These are phyloP conservation scores for Zapornia atra DNA, from an alignment of 2,113 vertebrate genomes.

Conservation along the genomic window DNA sequence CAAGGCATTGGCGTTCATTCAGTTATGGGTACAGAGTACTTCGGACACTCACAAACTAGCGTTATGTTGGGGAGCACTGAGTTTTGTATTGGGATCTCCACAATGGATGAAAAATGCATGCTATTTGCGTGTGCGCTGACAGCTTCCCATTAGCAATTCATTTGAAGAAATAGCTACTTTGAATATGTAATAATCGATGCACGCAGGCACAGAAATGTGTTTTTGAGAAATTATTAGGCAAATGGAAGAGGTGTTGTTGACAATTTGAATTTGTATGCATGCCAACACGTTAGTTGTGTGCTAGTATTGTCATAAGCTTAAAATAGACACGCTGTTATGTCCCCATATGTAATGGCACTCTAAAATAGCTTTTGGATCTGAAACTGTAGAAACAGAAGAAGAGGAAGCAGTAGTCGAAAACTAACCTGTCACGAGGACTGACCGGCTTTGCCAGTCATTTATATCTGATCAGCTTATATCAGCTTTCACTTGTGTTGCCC, in stretches of 20 bases:
- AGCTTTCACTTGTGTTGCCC: neutral
- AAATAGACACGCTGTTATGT: neutral
- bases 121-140: neutral
- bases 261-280: neutral
- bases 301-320: neutral
- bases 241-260: neutral
- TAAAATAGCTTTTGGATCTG: neutral
- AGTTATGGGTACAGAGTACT: neutral
- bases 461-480: neutral
- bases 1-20: neutral
- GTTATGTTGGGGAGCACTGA: neutral
- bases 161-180: neutral
- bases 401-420: neutral
- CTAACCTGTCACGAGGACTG: neutral
- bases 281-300: neutral
- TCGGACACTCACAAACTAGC: neutral
- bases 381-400: neutral
- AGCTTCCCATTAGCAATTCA: neutral
- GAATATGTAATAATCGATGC: neutral
- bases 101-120: neutral
- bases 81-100: neutral
- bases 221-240: neutral
- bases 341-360: neutral
- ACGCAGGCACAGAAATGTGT: neutral
- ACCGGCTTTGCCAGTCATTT: neutral